Percentiles rank a stretch among this genome's conserved stretches.
Conservation (phyloP, 2,888 invertebrate genomes). For the Latrodectus hesperus region DNA sequence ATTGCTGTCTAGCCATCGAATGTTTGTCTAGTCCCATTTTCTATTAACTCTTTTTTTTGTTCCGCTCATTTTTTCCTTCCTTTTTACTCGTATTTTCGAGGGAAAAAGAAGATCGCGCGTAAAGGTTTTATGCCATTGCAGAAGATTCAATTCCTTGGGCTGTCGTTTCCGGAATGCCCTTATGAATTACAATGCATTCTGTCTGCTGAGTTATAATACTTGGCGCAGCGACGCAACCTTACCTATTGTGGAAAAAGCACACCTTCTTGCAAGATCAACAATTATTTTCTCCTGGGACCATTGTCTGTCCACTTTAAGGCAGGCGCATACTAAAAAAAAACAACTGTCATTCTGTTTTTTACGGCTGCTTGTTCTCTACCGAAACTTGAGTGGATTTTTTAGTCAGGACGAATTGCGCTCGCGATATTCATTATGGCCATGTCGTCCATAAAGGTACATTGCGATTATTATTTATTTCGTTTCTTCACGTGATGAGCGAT, state of each 20-base stretch:
- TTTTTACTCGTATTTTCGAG: neutral
- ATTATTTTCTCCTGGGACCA: slow-evolving; percentile 49
- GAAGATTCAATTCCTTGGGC: slow-evolving; percentile 52
- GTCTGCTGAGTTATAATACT: slow-evolving; percentile 52
- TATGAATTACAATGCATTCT: slow-evolving; percentile 60
- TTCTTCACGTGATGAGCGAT: neutral
- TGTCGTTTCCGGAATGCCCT: slow-evolving; percentile 62
- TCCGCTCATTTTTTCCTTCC: neutral
- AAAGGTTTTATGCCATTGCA: slow-evolving; percentile 4
- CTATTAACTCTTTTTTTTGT: neutral
- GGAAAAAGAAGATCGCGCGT: slow-evolving; percentile 32
- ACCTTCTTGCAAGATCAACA: slow-evolving; percentile 57
- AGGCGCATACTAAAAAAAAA: slow-evolving; percentile 45
- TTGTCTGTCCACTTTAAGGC: slow-evolving; percentile 61
- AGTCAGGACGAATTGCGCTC: slow-evolving; percentile 19
- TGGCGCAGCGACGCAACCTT: slow-evolving; percentile 46
- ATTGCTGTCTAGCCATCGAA: neutral
- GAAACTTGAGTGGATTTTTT: slow-evolving; percentile 31
- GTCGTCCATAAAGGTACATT: neutral
- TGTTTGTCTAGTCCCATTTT: neutral
- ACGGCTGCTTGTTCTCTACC: slow-evolving; percentile 56
- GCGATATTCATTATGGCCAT: slow-evolving; percentile 27
- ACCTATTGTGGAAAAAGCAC: slow-evolving; percentile 45
- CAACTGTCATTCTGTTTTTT: slow-evolving; percentile 63
- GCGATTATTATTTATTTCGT: neutral